Percentiles rank a stretch among this genome's conserved stretches.
These are phyloP conservation scores for Aramus guarauna DNA, from an alignment of 2,113 vertebrate species.

Conservation along the genomic window DNA sequence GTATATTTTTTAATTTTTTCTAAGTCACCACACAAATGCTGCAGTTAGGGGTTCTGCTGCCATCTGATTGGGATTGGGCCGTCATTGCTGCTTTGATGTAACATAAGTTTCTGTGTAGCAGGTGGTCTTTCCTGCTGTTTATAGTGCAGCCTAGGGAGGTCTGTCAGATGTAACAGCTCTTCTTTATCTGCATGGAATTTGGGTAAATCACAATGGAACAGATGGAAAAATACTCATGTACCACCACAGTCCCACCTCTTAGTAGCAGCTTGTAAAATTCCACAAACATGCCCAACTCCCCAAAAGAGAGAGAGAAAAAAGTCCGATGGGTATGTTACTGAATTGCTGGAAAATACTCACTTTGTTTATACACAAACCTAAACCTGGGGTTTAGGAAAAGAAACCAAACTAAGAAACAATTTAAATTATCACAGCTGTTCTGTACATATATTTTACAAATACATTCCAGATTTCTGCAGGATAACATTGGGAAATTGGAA, in stretches of 20 bases:
- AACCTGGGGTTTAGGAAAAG: background rate
- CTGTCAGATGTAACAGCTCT: conserved; percentile 67
- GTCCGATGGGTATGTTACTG: background rate
- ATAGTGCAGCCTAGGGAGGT: conserved; percentile 53
- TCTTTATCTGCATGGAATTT: conserved; percentile 75
- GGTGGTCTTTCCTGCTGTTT: conserved; percentile 76
- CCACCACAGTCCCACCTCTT: conserved; percentile 9
- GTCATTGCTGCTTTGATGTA: conserved; percentile 67
- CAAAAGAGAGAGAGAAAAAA: background rate
- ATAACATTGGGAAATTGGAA: background rate
- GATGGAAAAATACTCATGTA: conserved; percentile 68
- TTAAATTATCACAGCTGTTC: conserved; percentile 22
- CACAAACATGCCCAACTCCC: background rate
- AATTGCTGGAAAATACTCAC: conserved; percentile 4
- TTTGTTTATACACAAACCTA: conserved; percentile 19
- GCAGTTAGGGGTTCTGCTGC: conserved; percentile 9
- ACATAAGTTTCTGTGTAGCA: conserved; percentile 67
- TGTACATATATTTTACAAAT: background rate
- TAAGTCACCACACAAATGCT: background rate
- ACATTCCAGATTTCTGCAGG: background rate
- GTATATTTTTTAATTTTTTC: background rate
- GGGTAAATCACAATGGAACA: conserved; percentile 70
- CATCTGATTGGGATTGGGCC: conserved; percentile 29
- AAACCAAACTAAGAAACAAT: conserved; percentile 5
- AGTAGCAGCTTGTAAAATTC: conserved; percentile 48